Base-by-base conservation (phyloP, 2,113 vertebrate species). In the Ailurus styani region DNA sequence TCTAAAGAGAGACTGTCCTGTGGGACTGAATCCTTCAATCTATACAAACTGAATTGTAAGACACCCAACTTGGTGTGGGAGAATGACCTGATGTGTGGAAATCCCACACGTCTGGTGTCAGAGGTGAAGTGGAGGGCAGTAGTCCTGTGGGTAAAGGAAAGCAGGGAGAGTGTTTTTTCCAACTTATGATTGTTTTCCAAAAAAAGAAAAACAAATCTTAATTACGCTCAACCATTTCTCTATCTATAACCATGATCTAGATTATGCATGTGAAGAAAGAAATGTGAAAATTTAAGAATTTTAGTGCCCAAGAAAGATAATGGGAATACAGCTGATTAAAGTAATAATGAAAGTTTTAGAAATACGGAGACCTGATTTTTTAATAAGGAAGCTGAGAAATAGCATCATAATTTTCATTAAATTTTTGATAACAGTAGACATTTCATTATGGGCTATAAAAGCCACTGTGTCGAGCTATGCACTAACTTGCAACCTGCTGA, bases 321-420 rank as follows among this genome's bases (percentile, higher is more conserved):
- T 37, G 37, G 83, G 85, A 93, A 6, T 5, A 75, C 96, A 95
- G 96, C 86, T 97, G 82, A 98, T 98, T 93, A 98, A 98, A 97
- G 94, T 77, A 97, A 97, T 94, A 95, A 96, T 93, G 60, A 93
- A 93, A 95, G 94, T 96, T 98, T 97, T 77, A 90, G 97, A 96
- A 95, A 93, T 70, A 95, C 8, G 72, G 75, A 97, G 90, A 91
- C 29, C 42, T 82, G 23, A 3, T 84, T 95, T 97, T 97, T 94
- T 82, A 97, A 94, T 90, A 97, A 97, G 87, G 64, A 96, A 97
- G 45, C 55, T 54, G 68, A 95, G 70, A 84, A 93, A 96, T 54
- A 68, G 37, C 47, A 96, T 95, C 93, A 91, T 64, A 97, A 9
- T 93, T 94, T 91, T 98, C 98, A 97, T 95, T 90, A 95, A 52